Evolutionary conservation across 2,797 vertebrate genomes (phyloP).

Genomic region (Pangasius larnaudii): DNA sequence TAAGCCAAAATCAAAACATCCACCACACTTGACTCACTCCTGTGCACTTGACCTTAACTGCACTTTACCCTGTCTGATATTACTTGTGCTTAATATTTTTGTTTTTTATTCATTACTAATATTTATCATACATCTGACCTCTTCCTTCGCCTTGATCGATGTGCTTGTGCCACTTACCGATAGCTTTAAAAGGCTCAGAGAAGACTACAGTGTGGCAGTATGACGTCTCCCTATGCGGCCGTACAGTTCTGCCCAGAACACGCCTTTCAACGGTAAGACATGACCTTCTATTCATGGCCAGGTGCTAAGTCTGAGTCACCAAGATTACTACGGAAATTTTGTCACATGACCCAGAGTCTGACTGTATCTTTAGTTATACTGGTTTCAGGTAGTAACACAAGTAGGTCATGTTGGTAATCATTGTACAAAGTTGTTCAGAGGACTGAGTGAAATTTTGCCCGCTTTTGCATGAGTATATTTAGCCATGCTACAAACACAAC

Average conservation of each 20-base stretch:
- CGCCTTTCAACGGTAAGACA: constrained; percentile 93
- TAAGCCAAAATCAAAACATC: constrained; percentile 83
- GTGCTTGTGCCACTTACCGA: constrained; percentile 66
- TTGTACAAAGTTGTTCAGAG: neutral
- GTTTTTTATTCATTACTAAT: constrained; percentile 49
- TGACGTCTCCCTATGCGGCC: constrained; percentile 89
- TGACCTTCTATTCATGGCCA: neutral
- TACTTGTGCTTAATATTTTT: constrained; percentile 70
- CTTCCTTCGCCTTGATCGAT: constrained; percentile 55
- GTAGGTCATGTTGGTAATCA: neutral
- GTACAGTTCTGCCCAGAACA: constrained; percentile 91
- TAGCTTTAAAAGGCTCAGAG: constrained; percentile 66
- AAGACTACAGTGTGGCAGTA: constrained; percentile 76
- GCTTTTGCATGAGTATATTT: neutral
- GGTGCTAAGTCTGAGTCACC: constrained; percentile 30
- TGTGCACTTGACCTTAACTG: constrained; percentile 85
- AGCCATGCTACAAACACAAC: neutral
- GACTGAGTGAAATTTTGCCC: neutral
- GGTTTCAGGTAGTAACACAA: neutral
- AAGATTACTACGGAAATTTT: neutral
- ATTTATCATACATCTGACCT: constrained; percentile 47
- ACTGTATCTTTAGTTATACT: neutral
- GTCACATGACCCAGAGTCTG: constrained; percentile 10
- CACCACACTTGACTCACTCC: constrained; percentile 80
- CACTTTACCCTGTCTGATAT: constrained; percentile 76